Evolutionary conservation across 2,888 invertebrate genomes (phyloP).

Genomic region (Teleiodes luculella): DNA sequence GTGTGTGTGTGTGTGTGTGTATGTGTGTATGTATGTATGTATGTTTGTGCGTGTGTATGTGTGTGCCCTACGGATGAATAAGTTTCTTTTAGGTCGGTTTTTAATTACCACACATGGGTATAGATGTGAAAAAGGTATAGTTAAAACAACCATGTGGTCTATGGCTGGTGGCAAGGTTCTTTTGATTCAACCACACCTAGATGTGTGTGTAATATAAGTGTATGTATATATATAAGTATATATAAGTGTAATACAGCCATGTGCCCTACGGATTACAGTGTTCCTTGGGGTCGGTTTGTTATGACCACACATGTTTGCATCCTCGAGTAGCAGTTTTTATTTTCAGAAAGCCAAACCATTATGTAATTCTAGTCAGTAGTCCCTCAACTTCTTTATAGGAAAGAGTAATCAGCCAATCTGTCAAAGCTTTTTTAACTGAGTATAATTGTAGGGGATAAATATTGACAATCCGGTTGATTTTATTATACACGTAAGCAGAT

Average conservation of each 20-base stretch:
- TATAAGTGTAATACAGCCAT: too few species aligned
- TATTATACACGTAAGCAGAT: neutral
- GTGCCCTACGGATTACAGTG: too few species aligned
- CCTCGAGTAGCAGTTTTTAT: neutral
- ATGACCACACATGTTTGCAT: neutral
- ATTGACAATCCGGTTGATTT: neutral
- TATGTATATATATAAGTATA: too few species aligned
- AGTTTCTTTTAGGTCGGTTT: too few species aligned
- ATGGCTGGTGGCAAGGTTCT: too few species aligned
- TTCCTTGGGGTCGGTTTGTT: neutral
- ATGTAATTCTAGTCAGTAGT: neutral
- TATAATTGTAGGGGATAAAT: neutral
- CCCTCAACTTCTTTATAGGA: too few species aligned
- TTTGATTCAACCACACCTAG: too few species aligned
- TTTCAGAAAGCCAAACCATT: neutral
- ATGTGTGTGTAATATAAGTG: too few species aligned
- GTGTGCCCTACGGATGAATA: neutral
- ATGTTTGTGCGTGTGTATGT: neutral
- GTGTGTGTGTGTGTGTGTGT: neutral
- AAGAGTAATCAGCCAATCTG: neutral
- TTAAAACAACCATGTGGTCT: too few species aligned
- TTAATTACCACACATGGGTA: too few species aligned
- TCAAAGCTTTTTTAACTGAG: neutral
- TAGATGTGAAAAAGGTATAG: too few species aligned
- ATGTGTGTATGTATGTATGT: neutral